Percentiles rank a stretch among this genome's conserved stretches.
Evolutionary conservation across 2,797 vertebrate species (phyloP).

Genomic region (Balearica regulorum): DNA sequence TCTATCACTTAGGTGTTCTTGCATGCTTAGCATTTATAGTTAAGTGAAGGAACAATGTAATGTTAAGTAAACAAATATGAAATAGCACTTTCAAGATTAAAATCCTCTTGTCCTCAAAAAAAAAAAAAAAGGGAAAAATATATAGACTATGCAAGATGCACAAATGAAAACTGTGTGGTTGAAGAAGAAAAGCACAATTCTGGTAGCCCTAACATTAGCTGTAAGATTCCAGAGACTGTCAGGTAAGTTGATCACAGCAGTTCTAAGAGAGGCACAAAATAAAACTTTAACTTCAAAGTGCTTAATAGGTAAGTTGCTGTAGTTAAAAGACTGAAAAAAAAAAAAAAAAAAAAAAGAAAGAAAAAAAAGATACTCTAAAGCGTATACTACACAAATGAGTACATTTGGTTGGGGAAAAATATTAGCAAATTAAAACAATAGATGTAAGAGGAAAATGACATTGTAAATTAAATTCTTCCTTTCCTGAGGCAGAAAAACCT

Average conservation of each 20-base stretch:
- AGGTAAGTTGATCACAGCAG: background rate
- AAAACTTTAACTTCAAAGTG: background rate
- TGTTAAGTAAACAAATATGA: background rate
- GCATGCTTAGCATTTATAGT: background rate
- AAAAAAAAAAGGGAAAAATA: too few relatives aligned
- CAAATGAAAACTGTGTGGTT: background rate
- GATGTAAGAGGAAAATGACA: background rate
- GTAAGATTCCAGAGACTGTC: background rate
- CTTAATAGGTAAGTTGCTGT: background rate
- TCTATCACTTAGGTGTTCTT: background rate
- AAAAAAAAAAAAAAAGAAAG: background rate
- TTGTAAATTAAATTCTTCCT: background rate
- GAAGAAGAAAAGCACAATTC: background rate
- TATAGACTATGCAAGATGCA: background rate
- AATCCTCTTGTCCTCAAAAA: background rate
- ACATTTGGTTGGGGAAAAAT: background rate
- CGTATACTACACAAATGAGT: background rate
- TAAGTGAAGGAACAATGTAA: background rate
- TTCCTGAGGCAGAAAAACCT: background rate
- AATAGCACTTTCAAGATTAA: background rate
- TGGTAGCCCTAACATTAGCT: background rate
- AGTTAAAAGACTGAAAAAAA: background rate
- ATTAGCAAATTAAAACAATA: background rate
- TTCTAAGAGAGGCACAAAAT: background rate
- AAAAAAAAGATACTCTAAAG: background rate